A percentile compares a stretch with the other conserved stretches of the same genome.
phyloP scores from a whole-genome alignment of 2,113 vertebrate genomes.

The Leptobrachium leishanense region DNA sequence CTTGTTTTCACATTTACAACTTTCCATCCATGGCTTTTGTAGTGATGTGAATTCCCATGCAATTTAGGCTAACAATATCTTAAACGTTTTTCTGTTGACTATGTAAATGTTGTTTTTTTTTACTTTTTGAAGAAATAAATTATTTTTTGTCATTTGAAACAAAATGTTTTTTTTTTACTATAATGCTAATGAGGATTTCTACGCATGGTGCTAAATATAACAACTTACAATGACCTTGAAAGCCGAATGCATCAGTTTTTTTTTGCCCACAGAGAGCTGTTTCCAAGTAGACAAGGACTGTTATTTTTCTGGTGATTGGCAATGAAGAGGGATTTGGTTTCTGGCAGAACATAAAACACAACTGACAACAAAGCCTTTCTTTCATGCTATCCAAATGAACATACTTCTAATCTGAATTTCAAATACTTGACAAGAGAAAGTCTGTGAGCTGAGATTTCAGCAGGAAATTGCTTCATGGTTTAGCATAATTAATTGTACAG shows the following conservation, averaged over 20 bases:
- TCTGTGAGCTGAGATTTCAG: slow-evolving; percentile 75
- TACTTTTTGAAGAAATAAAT: too few species aligned
- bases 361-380: slow-evolving; percentile 79
- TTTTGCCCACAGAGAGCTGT: slow-evolving; percentile 63
- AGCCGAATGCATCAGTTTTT: slow-evolving; percentile 60
- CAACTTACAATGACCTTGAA: slow-evolving; percentile 53
- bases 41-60: too few species aligned
- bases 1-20: not conserved
- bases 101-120: too few species aligned
- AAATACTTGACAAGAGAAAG: slow-evolving; percentile 83
- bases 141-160: too few species aligned
- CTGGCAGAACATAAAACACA: slow-evolving; percentile 77
- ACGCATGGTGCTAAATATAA: slow-evolving; percentile 2
- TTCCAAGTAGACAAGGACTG: slow-evolving; percentile 62
- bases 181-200: too few species aligned
- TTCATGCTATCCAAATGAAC: slow-evolving; percentile 83
- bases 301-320: slow-evolving; percentile 67
- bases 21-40: too few species aligned
- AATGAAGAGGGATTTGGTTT: slow-evolving; percentile 71
- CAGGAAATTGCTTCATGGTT: slow-evolving; percentile 84
- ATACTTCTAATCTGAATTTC: slow-evolving; percentile 87
- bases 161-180: too few species aligned
- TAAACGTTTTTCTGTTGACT: too few species aligned
- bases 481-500: slow-evolving; percentile 82
- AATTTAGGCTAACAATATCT: too few species aligned